phyloP scores from a whole-genome alignment of 2,113 vertebrate genomes.

The Apteryx owenii region DNA sequence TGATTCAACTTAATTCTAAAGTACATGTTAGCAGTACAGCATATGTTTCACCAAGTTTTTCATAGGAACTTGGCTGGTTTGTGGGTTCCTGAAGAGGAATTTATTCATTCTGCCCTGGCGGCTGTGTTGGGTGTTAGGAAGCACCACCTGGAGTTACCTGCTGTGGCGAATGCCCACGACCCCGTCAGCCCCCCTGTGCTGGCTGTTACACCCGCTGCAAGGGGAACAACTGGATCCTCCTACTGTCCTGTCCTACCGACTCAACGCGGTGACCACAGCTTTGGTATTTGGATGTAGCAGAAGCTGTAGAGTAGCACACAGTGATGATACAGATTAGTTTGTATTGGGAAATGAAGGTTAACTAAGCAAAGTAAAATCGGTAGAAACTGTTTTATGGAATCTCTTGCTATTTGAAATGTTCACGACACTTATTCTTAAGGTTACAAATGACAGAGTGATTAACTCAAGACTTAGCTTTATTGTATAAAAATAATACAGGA shows the following conservation, averaged over 20 bases:
- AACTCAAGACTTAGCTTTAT: neutral
- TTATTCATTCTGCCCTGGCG: neutral
- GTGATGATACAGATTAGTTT: accelerated
- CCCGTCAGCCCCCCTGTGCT: neutral
- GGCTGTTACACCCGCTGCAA: neutral
- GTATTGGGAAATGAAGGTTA: neutral
- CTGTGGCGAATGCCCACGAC: neutral
- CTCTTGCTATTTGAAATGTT: neutral
- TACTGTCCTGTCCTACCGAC: accelerated
- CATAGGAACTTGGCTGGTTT: accelerated
- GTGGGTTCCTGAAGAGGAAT: neutral
- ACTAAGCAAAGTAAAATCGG: neutral
- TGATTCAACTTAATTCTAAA: neutral
- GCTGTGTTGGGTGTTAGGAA: neutral
- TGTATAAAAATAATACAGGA: neutral
- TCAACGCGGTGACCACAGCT: neutral
- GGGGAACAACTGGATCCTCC: neutral
- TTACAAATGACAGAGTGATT: neutral
- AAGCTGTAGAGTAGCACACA: neutral
- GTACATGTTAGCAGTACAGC: accelerated
- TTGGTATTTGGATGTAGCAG: accelerated
- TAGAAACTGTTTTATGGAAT: neutral
- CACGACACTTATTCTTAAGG: accelerated
- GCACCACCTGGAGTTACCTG: neutral
- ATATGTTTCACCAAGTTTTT: neutral